Evolutionary conservation across 1,140 invertebrate species (phyloP), one percentile per base, ranked within the genome.

Genomic region (Pinna nobilis): DNA sequence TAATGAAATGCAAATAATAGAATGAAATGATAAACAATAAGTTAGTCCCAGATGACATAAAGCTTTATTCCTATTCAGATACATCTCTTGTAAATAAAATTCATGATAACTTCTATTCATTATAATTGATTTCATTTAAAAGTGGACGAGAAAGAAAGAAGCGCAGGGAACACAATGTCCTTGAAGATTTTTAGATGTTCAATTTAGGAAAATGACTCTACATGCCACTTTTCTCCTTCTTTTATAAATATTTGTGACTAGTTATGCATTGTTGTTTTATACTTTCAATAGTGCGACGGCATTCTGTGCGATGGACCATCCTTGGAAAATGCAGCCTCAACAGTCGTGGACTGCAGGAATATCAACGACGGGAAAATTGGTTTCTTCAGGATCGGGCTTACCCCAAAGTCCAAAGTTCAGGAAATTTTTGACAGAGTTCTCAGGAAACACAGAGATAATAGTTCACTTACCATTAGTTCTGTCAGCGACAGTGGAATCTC

Each of bases 361-460:
- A 68, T 81, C 25, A 41, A 61, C 7, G 76, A 80, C 23, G 78
- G 81, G 0, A 78, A 82, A 39, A 61, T 84, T 7, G 77, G 74
- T 11, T 84, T 84, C 66, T 84, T 84, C 64, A 50, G 83, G 3
- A 81, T 84, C 41, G 83, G 83, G 4, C 70, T 84, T 11, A 82
- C 79, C 1, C 81, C 81, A 6, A 76, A 81, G 53, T 78, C 78
- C 11, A 63, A 44, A 33, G 81, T 84, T 0, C 76, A 82, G 41
- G 74, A 79, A 30, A 71, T 84, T 37, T 79, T 84, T 71, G 74
- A 81, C 1, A 74, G 61, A 61, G 75, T 83, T 50, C 53, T 53
- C 32, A 23, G 60, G 20, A 33, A 33, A 32, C 61, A 66, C 32
- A 55, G 25, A 15, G 57, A n/a, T n/a, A n/a, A n/a, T n/a, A n/a